phyloP scores from a whole-genome alignment of 1,140 invertebrate species.

The Bombus impatiens region DNA sequence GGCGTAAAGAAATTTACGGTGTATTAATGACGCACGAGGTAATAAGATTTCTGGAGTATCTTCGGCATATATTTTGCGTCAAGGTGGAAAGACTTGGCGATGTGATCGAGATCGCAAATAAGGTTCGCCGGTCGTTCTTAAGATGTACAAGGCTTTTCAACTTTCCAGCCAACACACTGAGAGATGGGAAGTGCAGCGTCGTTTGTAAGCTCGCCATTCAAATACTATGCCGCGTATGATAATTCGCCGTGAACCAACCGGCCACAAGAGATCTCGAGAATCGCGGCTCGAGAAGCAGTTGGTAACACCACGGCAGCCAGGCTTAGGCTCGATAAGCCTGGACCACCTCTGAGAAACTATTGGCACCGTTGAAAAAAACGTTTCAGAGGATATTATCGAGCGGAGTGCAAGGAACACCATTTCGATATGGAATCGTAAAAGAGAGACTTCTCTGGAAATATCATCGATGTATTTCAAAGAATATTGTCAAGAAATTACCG shows the following conservation, averaged over 20 bases:
- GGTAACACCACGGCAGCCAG: slow-evolving; percentile 47
- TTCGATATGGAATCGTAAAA: slow-evolving; percentile 15
- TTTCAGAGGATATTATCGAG: slow-evolving; percentile 39
- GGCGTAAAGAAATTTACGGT: neutral
- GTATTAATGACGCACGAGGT: neutral
- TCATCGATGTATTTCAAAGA: neutral
- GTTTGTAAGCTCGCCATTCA: slow-evolving; percentile 67
- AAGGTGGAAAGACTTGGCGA: neutral
- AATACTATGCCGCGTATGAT: slow-evolving; percentile 63
- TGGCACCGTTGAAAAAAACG: slow-evolving; percentile 27
- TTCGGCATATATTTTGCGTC: neutral
- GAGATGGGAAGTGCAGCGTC: slow-evolving; percentile 46
- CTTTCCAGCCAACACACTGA: slow-evolving; percentile 7
- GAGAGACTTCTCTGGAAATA: neutral
- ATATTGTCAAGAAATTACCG: neutral
- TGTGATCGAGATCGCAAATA: slow-evolving; percentile 32
- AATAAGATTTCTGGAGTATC: neutral
- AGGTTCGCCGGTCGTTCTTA: slow-evolving; percentile 27
- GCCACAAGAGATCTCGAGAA: slow-evolving; percentile 57
- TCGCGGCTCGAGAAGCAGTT: slow-evolving; percentile 41
- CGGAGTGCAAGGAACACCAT: neutral
- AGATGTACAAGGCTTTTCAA: slow-evolving; percentile 36
- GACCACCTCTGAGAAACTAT: slow-evolving; percentile 63
- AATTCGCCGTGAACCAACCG: slow-evolving; percentile 62
- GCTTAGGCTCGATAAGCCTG: slow-evolving; percentile 64